A percentile compares a stretch with the other conserved stretches of the same genome.
phyloP scores from a whole-genome alignment of 2,113 vertebrate genomes.

The Pachyramphus minor region DNA sequence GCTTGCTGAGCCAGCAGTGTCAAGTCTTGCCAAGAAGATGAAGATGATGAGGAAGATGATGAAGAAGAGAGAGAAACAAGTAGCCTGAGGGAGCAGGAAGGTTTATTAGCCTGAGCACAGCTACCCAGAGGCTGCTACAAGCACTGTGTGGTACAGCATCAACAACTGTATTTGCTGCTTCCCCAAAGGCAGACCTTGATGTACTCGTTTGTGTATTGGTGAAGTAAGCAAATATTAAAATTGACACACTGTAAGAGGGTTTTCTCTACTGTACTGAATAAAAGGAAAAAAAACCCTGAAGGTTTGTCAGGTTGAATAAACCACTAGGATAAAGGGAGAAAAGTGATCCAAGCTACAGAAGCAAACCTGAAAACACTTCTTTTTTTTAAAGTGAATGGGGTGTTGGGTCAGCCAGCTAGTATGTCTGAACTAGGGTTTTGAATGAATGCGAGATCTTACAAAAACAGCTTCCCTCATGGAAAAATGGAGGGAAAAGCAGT shows the following conservation, averaged over 20 bases:
- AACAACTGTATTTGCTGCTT: neutral
- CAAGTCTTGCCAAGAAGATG: neutral
- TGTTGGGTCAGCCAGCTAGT: neutral
- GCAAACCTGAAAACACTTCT: neutral
- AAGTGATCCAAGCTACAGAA: slow-evolving; percentile 17
- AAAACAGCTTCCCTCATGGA: neutral
- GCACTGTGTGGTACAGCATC: neutral
- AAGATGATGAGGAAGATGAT: neutral
- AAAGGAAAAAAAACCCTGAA: neutral
- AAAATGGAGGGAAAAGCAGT: neutral
- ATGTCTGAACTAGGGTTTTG: neutral
- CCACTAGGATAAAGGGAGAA: neutral
- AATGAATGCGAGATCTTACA: neutral
- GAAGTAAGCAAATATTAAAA: slow-evolving; percentile 56
- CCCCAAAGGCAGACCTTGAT: slow-evolving; percentile 4
- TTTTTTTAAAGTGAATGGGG: neutral
- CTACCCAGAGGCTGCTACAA: neutral
- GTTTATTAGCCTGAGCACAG: neutral
- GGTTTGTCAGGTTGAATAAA: slow-evolving; percentile 57
- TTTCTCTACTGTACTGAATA: slow-evolving; percentile 26
- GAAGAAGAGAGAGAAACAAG: neutral
- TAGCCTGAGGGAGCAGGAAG: neutral
- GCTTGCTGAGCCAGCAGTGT: neutral
- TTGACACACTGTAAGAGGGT: slow-evolving; percentile 9
- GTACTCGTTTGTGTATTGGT: neutral